Evolutionary conservation across 2,888 invertebrate genomes (phyloP).

Genomic region (Papilio demoleus): DNA sequence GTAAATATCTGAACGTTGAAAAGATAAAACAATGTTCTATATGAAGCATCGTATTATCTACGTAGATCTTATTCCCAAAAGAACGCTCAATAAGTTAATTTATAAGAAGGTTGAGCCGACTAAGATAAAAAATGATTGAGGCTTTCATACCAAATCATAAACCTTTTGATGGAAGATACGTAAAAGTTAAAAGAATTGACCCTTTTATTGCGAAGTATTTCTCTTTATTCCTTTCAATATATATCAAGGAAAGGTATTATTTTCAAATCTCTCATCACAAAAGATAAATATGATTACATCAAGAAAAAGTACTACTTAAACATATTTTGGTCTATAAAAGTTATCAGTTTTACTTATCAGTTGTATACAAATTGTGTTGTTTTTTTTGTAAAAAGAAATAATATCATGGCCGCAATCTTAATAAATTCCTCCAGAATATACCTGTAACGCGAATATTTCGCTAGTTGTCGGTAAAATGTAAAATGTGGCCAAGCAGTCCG

Average conservation of each 20-base stretch:
- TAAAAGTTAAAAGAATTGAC: conserved; percentile 39
- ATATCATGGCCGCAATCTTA: too few relatives aligned
- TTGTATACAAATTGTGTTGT: too few relatives aligned
- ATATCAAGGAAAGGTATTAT: conserved; percentile 6
- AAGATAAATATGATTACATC: not conserved
- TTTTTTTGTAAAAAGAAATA: too few relatives aligned
- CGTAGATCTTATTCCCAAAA: not conserved
- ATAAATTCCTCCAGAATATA: too few relatives aligned
- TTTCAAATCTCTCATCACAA: not conserved
- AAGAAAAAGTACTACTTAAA: not conserved
- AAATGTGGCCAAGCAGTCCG: too few relatives aligned
- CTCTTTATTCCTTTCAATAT: conserved; percentile 9
- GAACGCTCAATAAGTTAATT: conserved; percentile 15
- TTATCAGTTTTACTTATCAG: too few relatives aligned
- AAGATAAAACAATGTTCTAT: too few relatives aligned
- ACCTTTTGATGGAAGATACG: conserved; percentile 35
- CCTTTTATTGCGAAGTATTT: conserved; percentile 39
- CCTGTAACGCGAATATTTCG: too few relatives aligned
- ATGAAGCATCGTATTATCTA: too few relatives aligned
- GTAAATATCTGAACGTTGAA: too few relatives aligned
- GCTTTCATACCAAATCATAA: conserved; percentile 37
- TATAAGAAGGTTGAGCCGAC: conserved; percentile 22
- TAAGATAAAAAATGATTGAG: conserved; percentile 25
- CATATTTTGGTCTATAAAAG: too few relatives aligned
- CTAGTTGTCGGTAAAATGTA: too few relatives aligned